Evolutionary conservation across 2,113 vertebrate species (phyloP), one percentile per base, ranked within the genome.

Genomic region (Acanthochromis polyacanthus): DNA sequence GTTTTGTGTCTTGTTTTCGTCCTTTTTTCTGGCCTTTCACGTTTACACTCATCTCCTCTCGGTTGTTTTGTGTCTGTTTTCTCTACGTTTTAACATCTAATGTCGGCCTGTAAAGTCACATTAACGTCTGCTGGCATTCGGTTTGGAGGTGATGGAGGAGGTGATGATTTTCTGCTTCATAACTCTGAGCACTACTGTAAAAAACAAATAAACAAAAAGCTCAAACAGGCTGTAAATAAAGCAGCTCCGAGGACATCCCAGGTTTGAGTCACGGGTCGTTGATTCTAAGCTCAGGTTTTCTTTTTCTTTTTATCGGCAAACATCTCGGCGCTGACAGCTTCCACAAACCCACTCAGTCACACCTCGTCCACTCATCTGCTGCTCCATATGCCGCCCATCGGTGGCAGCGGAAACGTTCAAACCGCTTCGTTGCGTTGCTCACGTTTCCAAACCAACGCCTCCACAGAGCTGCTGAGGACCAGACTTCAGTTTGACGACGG

Each of bases 131-230:
- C 19, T 23, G 75, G 67, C 75, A 82, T 73, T 82, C 82, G 67
- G 58, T 71, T 71, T 78, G 51, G 60, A 74, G 19, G 67, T 87
- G 85, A 92, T 84, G 73, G 71, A 87, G 10, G 74, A 72, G 67
- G 53, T 53, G 81, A 78, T 52, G 50, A 81, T 78, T 80, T 87
- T 83, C 74, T 71, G 75, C 48, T 75, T 74, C 80, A 61, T 78
- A 78, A 82, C 70, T 84, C 32, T 46, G 22, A 64, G 66, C 48
- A 67, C 53, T 15, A 19, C 62, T 19, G 57, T 64, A 65, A 73
- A 51, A 74, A 58, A 60, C 64, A 52, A 45, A 56, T 25, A 25
- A 25, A 25, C 3, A 32, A 67, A 71, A 60, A 67, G 73, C 78
- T 78, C 51, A 73, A 61, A 64, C 36, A 55, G 81, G 64, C 40